Evolutionary conservation across 2,888 invertebrate species (phyloP).

Genomic region (Drosophila robusta): DNA sequence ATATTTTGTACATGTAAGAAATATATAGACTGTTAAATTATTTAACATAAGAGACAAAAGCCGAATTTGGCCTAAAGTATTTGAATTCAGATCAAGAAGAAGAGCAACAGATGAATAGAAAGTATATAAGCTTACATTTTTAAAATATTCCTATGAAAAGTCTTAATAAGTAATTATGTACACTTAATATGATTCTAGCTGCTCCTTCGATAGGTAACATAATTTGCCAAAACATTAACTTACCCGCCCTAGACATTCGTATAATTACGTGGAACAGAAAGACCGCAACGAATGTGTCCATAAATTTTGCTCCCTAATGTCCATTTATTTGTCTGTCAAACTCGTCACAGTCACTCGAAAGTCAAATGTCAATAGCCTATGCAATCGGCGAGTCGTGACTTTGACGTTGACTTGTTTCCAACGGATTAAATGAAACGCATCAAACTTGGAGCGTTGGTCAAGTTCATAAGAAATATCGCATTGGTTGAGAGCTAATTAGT

Average conservation of each 20-base stretch:
- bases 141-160: too few species aligned
- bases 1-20: too few species aligned
- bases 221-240: too few species aligned
- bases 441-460: conserved; percentile 37
- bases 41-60: too few species aligned
- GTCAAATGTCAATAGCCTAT: conserved; percentile 66
- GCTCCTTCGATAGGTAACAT: neutral
- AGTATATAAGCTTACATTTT: neutral
- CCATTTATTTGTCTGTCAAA: conserved; percentile 27
- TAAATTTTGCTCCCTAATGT: conserved; percentile 30
- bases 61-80: too few species aligned
- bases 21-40: too few species aligned
- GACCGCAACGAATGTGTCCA: conserved; percentile 11
- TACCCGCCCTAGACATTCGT: too few species aligned
- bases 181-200: neutral
- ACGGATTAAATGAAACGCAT: conserved; percentile 17
- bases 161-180: too few species aligned
- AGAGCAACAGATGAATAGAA: too few species aligned
- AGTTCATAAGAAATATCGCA: conserved; percentile 29
- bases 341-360: conserved; percentile 20
- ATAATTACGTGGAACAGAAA: conserved; percentile 3
- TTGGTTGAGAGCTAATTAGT: conserved; percentile 64
- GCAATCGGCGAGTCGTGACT: conserved; percentile 35
- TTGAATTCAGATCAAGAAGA: too few species aligned
- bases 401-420: conserved; percentile 9